Conservation (phyloP, 2,113 vertebrate species). For the Sakesphorus luctuosus region DNA sequence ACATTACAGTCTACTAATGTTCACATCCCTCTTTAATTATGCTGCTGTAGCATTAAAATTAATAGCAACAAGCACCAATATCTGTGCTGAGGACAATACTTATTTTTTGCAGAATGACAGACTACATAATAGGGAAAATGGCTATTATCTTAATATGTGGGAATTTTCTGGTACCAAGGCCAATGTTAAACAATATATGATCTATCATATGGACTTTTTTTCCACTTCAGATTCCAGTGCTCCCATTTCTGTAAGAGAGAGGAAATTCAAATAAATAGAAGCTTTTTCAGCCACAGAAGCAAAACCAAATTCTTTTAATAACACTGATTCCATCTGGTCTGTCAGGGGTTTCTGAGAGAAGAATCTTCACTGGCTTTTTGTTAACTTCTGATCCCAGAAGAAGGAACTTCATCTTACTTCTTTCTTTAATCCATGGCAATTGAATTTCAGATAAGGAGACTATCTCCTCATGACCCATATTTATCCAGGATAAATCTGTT, state of each 20-base stretch:
- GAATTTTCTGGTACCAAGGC: neutral
- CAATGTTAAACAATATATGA: neutral
- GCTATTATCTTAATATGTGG: neutral
- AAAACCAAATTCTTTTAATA: conserved; percentile 17
- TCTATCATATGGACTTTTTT: neutral
- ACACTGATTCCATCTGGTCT: neutral
- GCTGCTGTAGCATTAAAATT: neutral
- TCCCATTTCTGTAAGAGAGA: neutral
- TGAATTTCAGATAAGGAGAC: neutral
- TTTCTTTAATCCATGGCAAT: conserved; percentile 30
- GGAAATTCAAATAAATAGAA: neutral
- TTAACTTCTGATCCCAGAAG: conserved; percentile 38
- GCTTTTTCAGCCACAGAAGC: neutral
- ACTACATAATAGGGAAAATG: neutral
- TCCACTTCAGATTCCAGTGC: neutral
- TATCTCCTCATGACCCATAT: conserved; percentile 57
- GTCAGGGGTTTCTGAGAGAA: neutral
- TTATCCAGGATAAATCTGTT: conserved; percentile 35
- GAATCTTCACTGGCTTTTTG: neutral
- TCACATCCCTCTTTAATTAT: neutral
- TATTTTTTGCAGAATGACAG: neutral
- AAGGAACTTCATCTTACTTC: conserved; percentile 27
- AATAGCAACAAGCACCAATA: neutral
- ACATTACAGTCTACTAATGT: neutral
- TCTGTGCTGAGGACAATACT: neutral